These are phyloP conservation scores for Petrocephalus zakoni DNA, from an alignment of 2,113 vertebrate species.

Conservation along the genomic window DNA sequence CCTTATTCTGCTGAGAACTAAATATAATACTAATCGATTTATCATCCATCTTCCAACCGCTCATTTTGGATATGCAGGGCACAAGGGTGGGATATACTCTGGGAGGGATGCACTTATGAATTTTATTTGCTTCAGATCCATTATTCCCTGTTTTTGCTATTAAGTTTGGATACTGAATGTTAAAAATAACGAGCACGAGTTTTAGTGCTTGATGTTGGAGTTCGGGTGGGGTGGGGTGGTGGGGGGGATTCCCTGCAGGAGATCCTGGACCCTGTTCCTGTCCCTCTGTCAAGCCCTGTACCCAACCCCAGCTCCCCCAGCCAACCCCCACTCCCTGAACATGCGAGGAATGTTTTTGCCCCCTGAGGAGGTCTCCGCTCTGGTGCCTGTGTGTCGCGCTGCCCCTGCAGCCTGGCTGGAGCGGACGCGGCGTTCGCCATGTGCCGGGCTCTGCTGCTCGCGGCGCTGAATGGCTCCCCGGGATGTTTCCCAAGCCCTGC, in stretches of 20 bases:
- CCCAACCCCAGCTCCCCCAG: slow-evolving; percentile 28
- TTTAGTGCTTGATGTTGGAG: not conserved
- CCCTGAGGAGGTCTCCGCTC: not conserved
- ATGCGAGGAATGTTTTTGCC: slow-evolving; percentile 29
- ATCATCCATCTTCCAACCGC: not conserved
- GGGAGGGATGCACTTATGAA: not conserved
- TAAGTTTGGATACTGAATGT: not conserved
- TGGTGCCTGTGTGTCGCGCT: not conserved
- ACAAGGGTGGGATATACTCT: not conserved
- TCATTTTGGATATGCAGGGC: not conserved
- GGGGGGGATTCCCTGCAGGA: slow-evolving; percentile 36
- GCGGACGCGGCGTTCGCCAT: not conserved
- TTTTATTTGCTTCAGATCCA: not conserved
- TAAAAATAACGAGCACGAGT: not conserved
- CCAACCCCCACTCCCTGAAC: slow-evolving; percentile 3
- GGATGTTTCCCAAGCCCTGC: not conserved
- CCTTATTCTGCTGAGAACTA: not conserved
- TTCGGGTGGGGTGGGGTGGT: slow-evolving; percentile 37
- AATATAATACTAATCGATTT: not conserved
- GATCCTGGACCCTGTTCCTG: slow-evolving; percentile 51
- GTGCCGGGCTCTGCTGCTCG: not conserved
- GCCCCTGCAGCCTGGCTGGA: not conserved
- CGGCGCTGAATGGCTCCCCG: not conserved
- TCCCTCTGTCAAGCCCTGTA: slow-evolving; percentile 35
- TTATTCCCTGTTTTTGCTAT: not conserved